Evolutionary conservation across 2,113 vertebrate species (phyloP), one percentile per base, ranked within the genome.

Genomic region (Suncus etruscus): DNA sequence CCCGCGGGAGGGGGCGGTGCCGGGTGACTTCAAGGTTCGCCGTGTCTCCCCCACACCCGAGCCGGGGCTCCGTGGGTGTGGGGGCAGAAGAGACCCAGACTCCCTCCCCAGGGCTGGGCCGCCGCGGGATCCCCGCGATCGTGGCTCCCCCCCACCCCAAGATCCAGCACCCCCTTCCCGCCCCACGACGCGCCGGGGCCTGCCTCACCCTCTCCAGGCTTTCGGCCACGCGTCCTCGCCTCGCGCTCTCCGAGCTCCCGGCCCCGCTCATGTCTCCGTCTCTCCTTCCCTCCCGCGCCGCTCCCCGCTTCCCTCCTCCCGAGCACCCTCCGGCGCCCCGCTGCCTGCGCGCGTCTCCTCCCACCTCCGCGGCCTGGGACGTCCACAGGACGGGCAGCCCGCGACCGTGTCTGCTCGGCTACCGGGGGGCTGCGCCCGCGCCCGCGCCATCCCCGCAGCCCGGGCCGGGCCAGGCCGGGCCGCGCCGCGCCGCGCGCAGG

Each of bases 291-390:
- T 90, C 25, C 5, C 11, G 20, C 77, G 76, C 90, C 83, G 85
- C 20, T 4, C 25, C 18, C 68, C 18, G 84, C 89, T 69, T 51
- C 50, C 50, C 92, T 87, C 93, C 63, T 75, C 63, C 88, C 86
- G 91, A 94, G 95, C 94, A 88, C 95, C 95, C 20, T 74, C 5
- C 54, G 87, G 94, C 92, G n/a, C 74, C 9, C 51, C 83, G 94
- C 95, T 92, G 61, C 70, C 72, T 92, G 86, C 75, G 93, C 93
- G 0, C 92, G 95, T 75, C 94, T 66, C 50, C 84, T 24, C 93
- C 29, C 92, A 63, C 95, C 75, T 87, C 86, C 82, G 87, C 95
- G 85, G 92, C 93, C 82, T 31, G 77, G 63, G 61, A 63, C 50
- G 61, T 16, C n/a, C 48, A 77, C 18, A 15, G 39, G 45, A 66